A percentile compares a stretch with the other conserved stretches of the same genome.
These are phyloP conservation scores for Parnassius mnemosyne DNA, from an alignment of 2,888 invertebrate species.

Conservation along the genomic window DNA sequence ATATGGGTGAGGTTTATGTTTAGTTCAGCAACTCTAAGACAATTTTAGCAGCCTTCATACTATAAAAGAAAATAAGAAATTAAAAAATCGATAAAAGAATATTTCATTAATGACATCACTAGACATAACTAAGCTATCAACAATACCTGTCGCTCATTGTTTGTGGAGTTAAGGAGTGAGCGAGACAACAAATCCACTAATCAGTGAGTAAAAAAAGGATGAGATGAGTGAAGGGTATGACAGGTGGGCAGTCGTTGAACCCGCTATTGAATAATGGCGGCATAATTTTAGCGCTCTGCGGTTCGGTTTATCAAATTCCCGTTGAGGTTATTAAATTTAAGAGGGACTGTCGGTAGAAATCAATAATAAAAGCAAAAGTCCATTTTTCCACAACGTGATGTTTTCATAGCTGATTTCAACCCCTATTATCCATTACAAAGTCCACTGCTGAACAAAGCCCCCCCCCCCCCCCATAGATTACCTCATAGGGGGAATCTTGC, in stretches of 20 bases:
- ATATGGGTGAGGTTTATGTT: no score
- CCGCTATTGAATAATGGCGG: slow-evolving; percentile 35
- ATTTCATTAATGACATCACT: slow-evolving; percentile 5
- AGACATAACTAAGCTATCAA: slow-evolving; percentile 14
- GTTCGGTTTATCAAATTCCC: slow-evolving; percentile 21
- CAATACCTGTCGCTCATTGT: slow-evolving; percentile 26
- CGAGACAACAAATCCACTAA: slow-evolving; percentile 33
- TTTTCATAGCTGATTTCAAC: no score
- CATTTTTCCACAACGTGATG: no score
- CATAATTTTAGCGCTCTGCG: slow-evolving; percentile 35
- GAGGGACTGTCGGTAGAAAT: slow-evolving; percentile 2
- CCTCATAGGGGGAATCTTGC: no score
- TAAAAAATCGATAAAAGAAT: background rate
- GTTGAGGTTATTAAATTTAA: slow-evolving; percentile 14
- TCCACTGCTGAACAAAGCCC: no score
- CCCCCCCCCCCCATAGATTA: no score
- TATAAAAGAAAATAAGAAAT: background rate
- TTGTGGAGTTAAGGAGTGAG: slow-evolving; percentile 28
- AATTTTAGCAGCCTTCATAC: background rate
- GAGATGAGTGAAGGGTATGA: slow-evolving; percentile 36
- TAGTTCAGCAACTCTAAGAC: background rate
- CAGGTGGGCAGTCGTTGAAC: slow-evolving; percentile 50
- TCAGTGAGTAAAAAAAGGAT: slow-evolving; percentile 32
- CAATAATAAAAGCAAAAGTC: background rate
- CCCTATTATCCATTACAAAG: no score